Base-by-base conservation (phyloP, 2,113 vertebrate genomes). In the Phalacrocorax pelagicus region DNA sequence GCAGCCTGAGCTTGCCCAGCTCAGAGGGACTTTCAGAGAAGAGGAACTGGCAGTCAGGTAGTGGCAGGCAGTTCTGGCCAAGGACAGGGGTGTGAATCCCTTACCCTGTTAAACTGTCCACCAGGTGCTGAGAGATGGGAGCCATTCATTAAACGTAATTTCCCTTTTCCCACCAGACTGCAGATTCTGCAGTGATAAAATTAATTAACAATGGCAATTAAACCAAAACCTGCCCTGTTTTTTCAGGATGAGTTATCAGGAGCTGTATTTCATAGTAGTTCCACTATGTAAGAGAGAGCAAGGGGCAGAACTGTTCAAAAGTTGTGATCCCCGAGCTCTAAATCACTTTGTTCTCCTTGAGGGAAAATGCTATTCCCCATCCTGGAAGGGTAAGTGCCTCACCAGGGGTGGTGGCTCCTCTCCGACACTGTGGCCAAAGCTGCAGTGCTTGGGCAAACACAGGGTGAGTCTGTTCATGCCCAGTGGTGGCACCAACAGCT, bases 171-270 rank as follows among this genome's bases (percentile, higher is more conserved):
- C 62, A 19, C 58, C 82, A 93, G 36, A 20, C 74, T 86, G 58
- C 59, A 93, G 54, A 65, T 40, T 86, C 75, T 11, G 8, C 71
- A 82, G 79, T 22, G 66, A 95, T 88, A 90, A 96, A 95, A 93
- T 77, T 36, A 93, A 94, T 95, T 90, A 92, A 65, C 88, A 90
- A n/a, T 40, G 49, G 67, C 75, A 94, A 66, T 93, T 93, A 96
- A 90, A 70, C 12, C 27, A 12, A 49, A 79, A 51, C 36, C 26
- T 93, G 36, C 29, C 21, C 29, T 55, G 21, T 42, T 70, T 86
- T 73, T 19, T 74, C 82, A 54, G 69, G 47, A 55, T 58, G 59
- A 91, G 19, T 24, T 65, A 65, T 67, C 58, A 67, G 63, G 63
- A 83, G 32, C n/a, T 46, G 29, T 5, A 22, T 26, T 86, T 86